Percentiles rank a stretch among this genome's conserved stretches.
Evolutionary conservation across 2,797 vertebrate genomes (phyloP).

Genomic region (Mormyrus hasselquistii): DNA sequence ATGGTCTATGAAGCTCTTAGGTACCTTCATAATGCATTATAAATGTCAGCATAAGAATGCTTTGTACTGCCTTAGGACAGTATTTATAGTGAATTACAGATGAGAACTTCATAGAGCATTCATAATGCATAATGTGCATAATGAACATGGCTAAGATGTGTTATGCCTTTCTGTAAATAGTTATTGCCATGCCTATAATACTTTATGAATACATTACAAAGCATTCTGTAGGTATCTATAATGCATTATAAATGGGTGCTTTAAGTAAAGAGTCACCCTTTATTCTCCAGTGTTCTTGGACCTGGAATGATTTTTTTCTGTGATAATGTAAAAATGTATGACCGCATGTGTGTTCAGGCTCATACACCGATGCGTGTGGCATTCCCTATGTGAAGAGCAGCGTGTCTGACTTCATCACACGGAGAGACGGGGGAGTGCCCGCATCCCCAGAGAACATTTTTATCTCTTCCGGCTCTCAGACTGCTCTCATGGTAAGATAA

Average conservation of each 20-base stretch:
- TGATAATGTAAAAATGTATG: background rate
- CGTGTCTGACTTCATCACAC: conserved; percentile 48
- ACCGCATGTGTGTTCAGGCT: conserved; percentile 38
- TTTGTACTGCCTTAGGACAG: background rate
- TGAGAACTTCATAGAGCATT: background rate
- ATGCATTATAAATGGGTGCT: background rate
- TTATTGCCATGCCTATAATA: background rate
- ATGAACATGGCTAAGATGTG: background rate
- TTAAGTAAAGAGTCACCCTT: background rate
- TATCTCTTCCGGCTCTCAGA: conserved; percentile 47
- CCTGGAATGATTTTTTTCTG: background rate
- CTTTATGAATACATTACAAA: background rate
- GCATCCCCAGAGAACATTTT: conserved; percentile 44
- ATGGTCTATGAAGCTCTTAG: background rate
- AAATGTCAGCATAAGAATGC: background rate
- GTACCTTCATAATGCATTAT: background rate
- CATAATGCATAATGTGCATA: background rate
- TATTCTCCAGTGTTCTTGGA: background rate
- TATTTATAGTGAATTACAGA: background rate
- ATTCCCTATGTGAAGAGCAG: conserved; percentile 34
- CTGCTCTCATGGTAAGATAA: conserved; percentile 47
- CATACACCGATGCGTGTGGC: conserved; percentile 46
- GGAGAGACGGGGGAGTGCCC: conserved; percentile 49
- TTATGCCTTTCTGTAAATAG: background rate
- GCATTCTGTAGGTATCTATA: background rate